Evolutionary conservation across 2,888 invertebrate species (phyloP), one percentile per base, ranked within the genome.

Genomic region (Troides helena): DNA sequence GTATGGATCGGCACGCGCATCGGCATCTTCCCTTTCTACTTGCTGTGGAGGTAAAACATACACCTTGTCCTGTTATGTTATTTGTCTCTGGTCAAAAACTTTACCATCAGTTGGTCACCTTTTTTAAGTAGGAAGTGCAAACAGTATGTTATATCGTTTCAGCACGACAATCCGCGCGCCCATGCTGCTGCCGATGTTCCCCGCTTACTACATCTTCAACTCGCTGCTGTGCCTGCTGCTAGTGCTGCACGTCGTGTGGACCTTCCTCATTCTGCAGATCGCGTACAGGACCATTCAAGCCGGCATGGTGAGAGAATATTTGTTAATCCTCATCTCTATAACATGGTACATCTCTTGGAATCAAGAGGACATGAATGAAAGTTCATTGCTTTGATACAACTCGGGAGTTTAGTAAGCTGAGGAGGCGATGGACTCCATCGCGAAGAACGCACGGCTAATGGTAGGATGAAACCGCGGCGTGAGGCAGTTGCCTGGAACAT

Each of bases 181-280:
- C 65, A 94, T 94, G 84, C 93, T 98, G 75, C 93, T 98, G 74
- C 96, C 97, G 62, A 96, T 98, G 96, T 98, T 98, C 90, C 96
- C 98, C 67, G 98, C 98, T 39, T 98, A 98, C 90, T 98, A 97
- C 87, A 97, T 99, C 81, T 98, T 99, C 92, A 98, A 98, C 92
- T 94, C 95, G 61, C 93, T 99, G 82, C 94, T 99, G 69, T 94
- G 96, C 74, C 90, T 97, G 77, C 93, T 99, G 70, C 93, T 98
- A 67, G 85, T 95, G 46, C 94, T 99, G 68, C 98, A 99, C 86
- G 93, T 97, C 62, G 95, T 98, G 81, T 99, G 99, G 99, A 98
- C 98, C 39, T 97, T 96, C 91, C 95, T 98, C 83, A 99, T 99
- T 78, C 91, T 99, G 78, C 97, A 96, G 92, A 97, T 99, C 76